Evolutionary conservation across 2,888 invertebrate genomes (phyloP), one percentile per base, ranked within the genome.

Genomic region (Prosopocoilus inquinatus): DNA sequence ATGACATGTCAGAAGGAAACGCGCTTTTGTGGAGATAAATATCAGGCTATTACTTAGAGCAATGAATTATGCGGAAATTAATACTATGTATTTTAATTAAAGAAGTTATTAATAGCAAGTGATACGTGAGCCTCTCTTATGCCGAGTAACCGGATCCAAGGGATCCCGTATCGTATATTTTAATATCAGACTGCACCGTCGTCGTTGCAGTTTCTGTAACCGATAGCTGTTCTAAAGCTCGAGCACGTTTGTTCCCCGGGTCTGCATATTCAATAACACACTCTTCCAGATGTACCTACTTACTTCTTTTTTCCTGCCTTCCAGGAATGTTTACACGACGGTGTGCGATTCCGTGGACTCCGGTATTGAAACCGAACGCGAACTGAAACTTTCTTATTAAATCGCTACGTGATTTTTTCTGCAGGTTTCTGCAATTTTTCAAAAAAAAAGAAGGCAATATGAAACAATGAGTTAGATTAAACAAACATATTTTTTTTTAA

Each of bases 31-130:
- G 15, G 41, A 41, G 41, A 41, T 41, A 41, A 41, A 13, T 41
- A 41, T 41, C 41, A 16, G 41, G 41, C 13, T 41, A 41, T 41
- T 54, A 50, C 47, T 55, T 41, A 48, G 43, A 47, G 56, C 51
- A 51, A 52, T 49, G 50, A 55, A 58, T 58, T 58, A 52, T 52
- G 38, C 43, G 45, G 53, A 55, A 58, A 55, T 52, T 55, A 55
- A 62, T 55, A 57, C 59, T 53, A 48, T 57, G 58, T 57, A 62
- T 62, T 64, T 61, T 64, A 64, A 64, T 64, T 64, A 64, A 63
- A 63, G 61, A 58, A 63, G 62, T 64, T 64, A 64, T 64, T 64
- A 64, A 64, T 64, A 64, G 62, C 59, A 50, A 59, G 58, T 55
- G 64, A 64, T 64, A 62, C 58, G 57, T 54, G 63, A 63, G 61